phyloP scores from a whole-genome alignment of 2,888 invertebrate species.

The Malthinus seriepunctatus region DNA sequence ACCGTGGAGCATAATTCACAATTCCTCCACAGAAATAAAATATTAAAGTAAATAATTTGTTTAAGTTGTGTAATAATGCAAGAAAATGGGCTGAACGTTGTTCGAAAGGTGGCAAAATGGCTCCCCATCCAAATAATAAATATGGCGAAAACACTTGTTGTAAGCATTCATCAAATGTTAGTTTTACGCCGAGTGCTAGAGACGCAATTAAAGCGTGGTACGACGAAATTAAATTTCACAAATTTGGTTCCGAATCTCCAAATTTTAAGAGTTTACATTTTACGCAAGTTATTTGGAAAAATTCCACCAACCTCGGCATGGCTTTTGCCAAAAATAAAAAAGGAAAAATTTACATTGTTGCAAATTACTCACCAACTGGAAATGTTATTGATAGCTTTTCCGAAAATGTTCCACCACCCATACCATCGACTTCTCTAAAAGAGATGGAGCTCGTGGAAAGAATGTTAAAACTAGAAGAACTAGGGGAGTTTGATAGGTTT shows the following conservation, averaged over 20 bases:
- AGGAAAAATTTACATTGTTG: slow-evolving; percentile 83
- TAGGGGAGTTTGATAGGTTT: slow-evolving; percentile 48
- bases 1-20: too few species aligned
- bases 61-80: too few species aligned
- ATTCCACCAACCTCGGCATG: slow-evolving; percentile 69
- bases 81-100: too few species aligned
- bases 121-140: too few species aligned
- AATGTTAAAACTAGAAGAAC: slow-evolving; percentile 10
- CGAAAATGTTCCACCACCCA: slow-evolving; percentile 68
- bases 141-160: slow-evolving; percentile 86
- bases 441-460: slow-evolving; percentile 5
- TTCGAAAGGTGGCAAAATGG: too few species aligned
- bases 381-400: slow-evolving; percentile 79
- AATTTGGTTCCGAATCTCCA: slow-evolving; percentile 67
- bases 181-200: slow-evolving; percentile 65
- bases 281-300: slow-evolving; percentile 73
- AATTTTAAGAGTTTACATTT: slow-evolving; percentile 67
- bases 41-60: too few species aligned
- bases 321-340: slow-evolving; percentile 70
- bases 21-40: too few species aligned
- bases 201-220: slow-evolving; percentile 83
- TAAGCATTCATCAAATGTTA: slow-evolving; percentile 73
- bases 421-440: slow-evolving; percentile 31
- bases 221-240: slow-evolving; percentile 65
- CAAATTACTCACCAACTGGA: slow-evolving; percentile 89